Evolutionary conservation across 2,113 vertebrate species (phyloP).

Genomic region (Caloenas nicobarica): DNA sequence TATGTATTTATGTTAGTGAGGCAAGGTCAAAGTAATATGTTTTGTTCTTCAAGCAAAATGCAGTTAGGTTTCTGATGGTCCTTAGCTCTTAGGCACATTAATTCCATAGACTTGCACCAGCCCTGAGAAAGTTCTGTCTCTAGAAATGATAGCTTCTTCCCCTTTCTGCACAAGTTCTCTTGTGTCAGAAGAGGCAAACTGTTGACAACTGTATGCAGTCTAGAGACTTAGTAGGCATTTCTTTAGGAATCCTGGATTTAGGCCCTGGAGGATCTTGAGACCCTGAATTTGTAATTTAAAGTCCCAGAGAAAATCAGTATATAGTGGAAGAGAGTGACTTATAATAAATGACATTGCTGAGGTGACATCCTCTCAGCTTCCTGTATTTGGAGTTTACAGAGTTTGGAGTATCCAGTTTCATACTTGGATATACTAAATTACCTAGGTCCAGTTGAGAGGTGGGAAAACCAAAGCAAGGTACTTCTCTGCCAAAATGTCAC

Average conservation of each 20-base stretch:
- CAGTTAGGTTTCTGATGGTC: neutral
- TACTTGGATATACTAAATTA: neutral
- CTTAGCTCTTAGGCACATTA: neutral
- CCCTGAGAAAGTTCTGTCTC: neutral
- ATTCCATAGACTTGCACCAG: neutral
- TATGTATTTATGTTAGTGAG: neutral
- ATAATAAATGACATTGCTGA: neutral
- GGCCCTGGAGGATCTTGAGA: neutral
- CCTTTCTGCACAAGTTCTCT: neutral
- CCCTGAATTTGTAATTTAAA: neutral
- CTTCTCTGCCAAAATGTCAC: neutral
- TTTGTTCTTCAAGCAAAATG: conserved; percentile 1
- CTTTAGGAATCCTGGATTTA: neutral
- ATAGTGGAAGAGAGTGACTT: neutral
- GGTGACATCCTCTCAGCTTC: neutral
- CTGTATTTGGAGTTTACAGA: neutral
- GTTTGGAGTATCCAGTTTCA: neutral
- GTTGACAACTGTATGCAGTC: neutral
- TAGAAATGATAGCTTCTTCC: neutral
- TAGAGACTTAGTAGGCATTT: neutral
- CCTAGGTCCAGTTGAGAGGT: neutral
- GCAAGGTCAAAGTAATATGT: neutral
- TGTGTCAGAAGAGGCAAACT: neutral
- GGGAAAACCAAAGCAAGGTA: neutral
- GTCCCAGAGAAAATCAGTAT: neutral